A percentile compares a stretch with the other conserved stretches of the same genome.
Evolutionary conservation across 2,113 vertebrate genomes (phyloP).

Genomic region (rat (Rattus norvegicus)): DNA sequence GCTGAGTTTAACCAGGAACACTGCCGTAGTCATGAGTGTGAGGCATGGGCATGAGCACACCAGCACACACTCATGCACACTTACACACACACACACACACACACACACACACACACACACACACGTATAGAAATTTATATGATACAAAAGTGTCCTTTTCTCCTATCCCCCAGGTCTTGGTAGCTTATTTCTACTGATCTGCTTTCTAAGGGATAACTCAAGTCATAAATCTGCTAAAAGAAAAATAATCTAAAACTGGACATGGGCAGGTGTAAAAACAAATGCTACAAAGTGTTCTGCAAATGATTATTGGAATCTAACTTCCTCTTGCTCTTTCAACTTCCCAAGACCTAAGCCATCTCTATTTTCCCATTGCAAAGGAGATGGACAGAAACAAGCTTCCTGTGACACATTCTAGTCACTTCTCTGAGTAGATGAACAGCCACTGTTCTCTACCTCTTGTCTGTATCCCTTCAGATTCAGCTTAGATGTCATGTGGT

Average conservation of each 20-base stretch:
- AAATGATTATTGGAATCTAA: background rate
- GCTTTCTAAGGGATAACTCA: background rate
- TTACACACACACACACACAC: too few relatives aligned
- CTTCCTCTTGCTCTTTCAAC: background rate
- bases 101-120: too few relatives aligned
- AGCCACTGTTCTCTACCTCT: background rate
- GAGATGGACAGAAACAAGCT: background rate
- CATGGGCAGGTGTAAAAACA: background rate
- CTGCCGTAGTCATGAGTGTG: too few relatives aligned
- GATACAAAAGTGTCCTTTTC: too few relatives aligned
- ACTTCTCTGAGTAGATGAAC: too few relatives aligned
- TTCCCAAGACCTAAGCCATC: too few relatives aligned
- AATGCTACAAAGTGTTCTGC: background rate
- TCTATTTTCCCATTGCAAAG: background rate
- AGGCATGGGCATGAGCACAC: too few relatives aligned
- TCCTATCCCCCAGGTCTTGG: too few relatives aligned
- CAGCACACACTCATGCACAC: too few relatives aligned
- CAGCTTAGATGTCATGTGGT: background rate
- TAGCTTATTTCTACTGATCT: too few relatives aligned
- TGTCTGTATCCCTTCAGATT: background rate
- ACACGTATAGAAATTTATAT: too few relatives aligned
- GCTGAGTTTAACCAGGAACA: too few relatives aligned
- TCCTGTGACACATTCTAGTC: background rate
- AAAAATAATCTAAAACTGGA: background rate
- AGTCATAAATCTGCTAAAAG: background rate